Base-by-base conservation (phyloP, 2,888 invertebrate species). In the Hipparchia semele region DNA sequence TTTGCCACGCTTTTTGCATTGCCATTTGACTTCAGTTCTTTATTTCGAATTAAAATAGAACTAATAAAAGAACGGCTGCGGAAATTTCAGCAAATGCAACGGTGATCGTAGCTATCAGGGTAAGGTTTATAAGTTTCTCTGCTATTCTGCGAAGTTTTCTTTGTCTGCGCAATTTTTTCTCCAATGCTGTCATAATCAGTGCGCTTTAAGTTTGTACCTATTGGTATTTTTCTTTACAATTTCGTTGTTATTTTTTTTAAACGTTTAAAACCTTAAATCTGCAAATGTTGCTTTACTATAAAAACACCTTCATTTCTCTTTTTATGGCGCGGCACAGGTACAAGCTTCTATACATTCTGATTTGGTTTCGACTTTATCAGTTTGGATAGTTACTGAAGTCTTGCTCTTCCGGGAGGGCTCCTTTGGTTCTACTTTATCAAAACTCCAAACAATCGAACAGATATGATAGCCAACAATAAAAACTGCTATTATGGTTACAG, bases 81-180 rank as follows among this genome's bases (percentile, higher is more conserved):
- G 86, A 80, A 59, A 90, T 87, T 80, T 91, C 91, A 64, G 85
- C 85, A 73, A 88, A 86, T 2, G 90, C 87, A 56, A 91, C 78
- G 9, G 89, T 84, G 61, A 90, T 82, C 0, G 90, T 89, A 2
- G 86, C 83, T 2, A 90, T 73, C 7, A 92, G 75, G 71, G 87
- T 86, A 9, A 81, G 82, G 74, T 87, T 86, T 66, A 91, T 78
- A 12, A 87, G 62, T 73, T 82, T 85, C 77, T 90, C 87, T 9
- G 85, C 79, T 56, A 90, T 75, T 58, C 79, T 87, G 12, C 84
- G 82, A 12, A 90, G 68, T 76, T 80, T 77, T 70, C 80, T 82
- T 65, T 73, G 82, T 71, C 85, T 82, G 73, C 77, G 82, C 8
- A 83, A 71, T 73, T 84, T 88, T 76, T 85, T 89, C 73, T 86